phyloP scores from a whole-genome alignment of 2,113 vertebrate genomes.

The Leucoraja erinaceus region DNA sequence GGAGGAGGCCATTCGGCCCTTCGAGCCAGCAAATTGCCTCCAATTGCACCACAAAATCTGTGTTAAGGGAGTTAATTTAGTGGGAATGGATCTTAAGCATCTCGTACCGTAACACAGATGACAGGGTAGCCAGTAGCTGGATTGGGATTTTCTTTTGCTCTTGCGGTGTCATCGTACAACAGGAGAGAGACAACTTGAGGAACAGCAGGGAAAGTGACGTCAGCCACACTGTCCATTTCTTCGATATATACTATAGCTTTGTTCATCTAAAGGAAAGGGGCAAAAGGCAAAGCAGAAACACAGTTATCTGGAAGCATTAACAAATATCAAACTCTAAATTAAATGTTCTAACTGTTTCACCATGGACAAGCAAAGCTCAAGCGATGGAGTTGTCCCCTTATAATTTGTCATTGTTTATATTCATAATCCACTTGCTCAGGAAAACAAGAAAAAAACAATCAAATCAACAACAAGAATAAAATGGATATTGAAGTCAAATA shows the following conservation, averaged over 20 bases:
- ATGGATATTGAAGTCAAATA: too few relatives aligned
- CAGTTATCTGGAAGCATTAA: neutral
- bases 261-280: conserved; percentile 54
- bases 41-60: neutral
- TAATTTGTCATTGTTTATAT: neutral
- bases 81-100: neutral
- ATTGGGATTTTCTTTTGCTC: conserved; percentile 55
- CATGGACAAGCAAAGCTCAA: neutral
- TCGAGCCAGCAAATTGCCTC: too few relatives aligned
- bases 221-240: conserved; percentile 68
- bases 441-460: neutral
- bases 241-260: conserved; percentile 72
- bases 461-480: too few relatives aligned
- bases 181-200: conserved; percentile 66
- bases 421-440: neutral
- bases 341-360: neutral
- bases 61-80: neutral
- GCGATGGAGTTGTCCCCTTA: neutral
- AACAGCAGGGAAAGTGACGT: conserved; percentile 67
- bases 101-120: conserved; percentile 63
- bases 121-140: conserved; percentile 64
- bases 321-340: neutral
- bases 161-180: conserved; percentile 58
- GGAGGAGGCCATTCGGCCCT: too few relatives aligned
- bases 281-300: neutral